Percentiles rank a stretch among this genome's conserved stretches.
Conservation (phyloP, 2,797 vertebrate species). For the Phoxinus dragarum region DNA sequence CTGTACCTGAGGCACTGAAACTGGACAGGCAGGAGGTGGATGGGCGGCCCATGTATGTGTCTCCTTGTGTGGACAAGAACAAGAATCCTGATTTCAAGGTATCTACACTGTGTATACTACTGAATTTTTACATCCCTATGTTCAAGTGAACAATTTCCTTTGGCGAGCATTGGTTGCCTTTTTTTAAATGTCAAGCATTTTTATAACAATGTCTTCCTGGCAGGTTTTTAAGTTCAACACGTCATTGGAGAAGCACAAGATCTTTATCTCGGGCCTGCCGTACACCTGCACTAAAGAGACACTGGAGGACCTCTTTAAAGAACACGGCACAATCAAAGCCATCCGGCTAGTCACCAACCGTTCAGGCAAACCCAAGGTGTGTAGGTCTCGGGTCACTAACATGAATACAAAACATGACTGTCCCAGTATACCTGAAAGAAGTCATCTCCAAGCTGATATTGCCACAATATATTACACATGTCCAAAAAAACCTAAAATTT, state of each 20-base stretch:
- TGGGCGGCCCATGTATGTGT: conserved; percentile 95
- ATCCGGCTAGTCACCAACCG: conserved; percentile 94
- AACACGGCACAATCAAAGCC: conserved; percentile 87
- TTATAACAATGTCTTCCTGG: conserved; percentile 15
- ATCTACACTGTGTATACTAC: neutral
- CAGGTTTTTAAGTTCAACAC: conserved; percentile 96
- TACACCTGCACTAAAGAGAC: conserved; percentile 91
- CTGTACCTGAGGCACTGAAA: conserved; percentile 83
- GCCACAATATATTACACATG: neutral
- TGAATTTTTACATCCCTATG: neutral
- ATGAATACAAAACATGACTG: neutral
- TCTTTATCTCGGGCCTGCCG: conserved; percentile 94
- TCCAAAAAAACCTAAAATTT: neutral
- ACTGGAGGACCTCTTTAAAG: conserved; percentile 86
- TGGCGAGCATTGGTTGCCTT: neutral
- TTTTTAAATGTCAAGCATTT: neutral
- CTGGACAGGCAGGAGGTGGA: conserved; percentile 87
- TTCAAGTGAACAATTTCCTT: neutral
- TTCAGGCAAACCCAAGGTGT: conserved; percentile 93
- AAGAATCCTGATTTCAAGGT: conserved; percentile 98
- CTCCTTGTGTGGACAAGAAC: conserved; percentile 94
- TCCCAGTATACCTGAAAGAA: neutral
- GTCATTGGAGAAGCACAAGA: conserved; percentile 92
- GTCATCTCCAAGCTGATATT: neutral
- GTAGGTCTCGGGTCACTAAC: neutral